Conservation (phyloP, 2,797 vertebrate genomes). For the Manis javanica region DNA sequence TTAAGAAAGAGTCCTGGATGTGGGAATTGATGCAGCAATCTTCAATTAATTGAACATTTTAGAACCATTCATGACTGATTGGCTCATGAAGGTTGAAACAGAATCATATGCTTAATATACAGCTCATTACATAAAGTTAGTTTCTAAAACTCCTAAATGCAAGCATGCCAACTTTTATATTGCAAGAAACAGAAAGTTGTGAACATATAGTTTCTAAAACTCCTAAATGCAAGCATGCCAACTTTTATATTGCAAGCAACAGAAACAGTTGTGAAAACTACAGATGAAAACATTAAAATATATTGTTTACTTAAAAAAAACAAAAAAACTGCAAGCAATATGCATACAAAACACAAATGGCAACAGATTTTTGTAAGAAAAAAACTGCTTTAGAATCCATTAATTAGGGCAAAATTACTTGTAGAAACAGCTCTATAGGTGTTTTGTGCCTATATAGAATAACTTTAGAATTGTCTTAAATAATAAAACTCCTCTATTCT, state of each 20-base stretch:
- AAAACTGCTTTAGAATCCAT: neutral
- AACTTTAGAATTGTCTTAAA: constrained; percentile 40
- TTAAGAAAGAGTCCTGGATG: constrained; percentile 43
- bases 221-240: constrained; percentile 49
- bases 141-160: constrained; percentile 63
- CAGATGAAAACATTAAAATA: constrained; percentile 43
- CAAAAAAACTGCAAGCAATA: neutral
- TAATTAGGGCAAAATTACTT: constrained; percentile 44
- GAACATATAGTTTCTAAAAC: constrained; percentile 64
- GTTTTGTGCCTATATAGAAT: constrained; percentile 37
- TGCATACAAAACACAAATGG: constrained; percentile 20
- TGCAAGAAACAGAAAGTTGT: constrained; percentile 9
- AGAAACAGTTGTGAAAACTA: constrained; percentile 25
- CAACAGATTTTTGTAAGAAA: constrained; percentile 2
- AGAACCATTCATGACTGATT: neutral
- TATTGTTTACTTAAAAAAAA: neutral
- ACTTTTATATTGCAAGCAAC: constrained; percentile 14
- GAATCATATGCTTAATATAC: neutral
- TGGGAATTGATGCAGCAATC: constrained; percentile 22
- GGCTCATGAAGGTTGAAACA: neutral
- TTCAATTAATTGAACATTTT: constrained; percentile 49
- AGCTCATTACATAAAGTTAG: constrained; percentile 25
- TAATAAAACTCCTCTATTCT: constrained; percentile 5
- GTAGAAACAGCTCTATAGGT: neutral
- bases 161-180: constrained; percentile 37